These are phyloP conservation scores for Microchrysa polita DNA, from an alignment of 2,888 invertebrate genomes.

Conservation along the genomic window DNA sequence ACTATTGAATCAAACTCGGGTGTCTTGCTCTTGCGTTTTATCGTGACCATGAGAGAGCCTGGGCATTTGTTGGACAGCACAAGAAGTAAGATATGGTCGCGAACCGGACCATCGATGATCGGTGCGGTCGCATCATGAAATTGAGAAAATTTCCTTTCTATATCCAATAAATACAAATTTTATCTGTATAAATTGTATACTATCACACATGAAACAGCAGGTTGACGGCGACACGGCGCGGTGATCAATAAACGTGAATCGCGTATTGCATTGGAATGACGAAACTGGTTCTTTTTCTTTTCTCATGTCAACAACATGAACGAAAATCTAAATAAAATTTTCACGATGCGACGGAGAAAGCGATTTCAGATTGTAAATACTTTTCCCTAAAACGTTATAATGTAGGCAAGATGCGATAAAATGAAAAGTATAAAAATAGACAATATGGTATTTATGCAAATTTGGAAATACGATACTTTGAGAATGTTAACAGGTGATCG, in stretches of 20 bases:
- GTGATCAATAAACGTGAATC: not conserved
- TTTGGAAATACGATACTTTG: slow-evolving; percentile 6
- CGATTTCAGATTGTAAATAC: slow-evolving; percentile 22
- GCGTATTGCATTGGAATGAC: not conserved
- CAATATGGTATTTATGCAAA: slow-evolving; percentile 15
- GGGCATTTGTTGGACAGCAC: no score
- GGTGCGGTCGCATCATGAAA: not conserved
- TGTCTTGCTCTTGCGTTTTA: not conserved
- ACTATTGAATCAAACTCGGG: no score
- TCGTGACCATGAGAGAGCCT: not conserved
- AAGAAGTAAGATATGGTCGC: no score
- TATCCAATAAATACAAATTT: not conserved
- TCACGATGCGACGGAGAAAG: slow-evolving; percentile 39
- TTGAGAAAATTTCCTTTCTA: slow-evolving; percentile 28
- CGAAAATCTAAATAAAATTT: slow-evolving; percentile 41
- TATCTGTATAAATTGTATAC: slow-evolving; percentile 18
- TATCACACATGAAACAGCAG: no score
- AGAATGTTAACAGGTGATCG: no score
- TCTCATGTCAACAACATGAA: slow-evolving; percentile 3
- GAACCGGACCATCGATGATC: no score
- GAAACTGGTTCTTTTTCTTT: slow-evolving; percentile 20
- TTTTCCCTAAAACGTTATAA: not conserved
- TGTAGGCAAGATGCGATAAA: no score
- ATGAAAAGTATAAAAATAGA: no score
- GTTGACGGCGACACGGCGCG: not conserved